Conservation (phyloP, 2,113 vertebrate genomes). For the Misgurnus mizolepis region DNA sequence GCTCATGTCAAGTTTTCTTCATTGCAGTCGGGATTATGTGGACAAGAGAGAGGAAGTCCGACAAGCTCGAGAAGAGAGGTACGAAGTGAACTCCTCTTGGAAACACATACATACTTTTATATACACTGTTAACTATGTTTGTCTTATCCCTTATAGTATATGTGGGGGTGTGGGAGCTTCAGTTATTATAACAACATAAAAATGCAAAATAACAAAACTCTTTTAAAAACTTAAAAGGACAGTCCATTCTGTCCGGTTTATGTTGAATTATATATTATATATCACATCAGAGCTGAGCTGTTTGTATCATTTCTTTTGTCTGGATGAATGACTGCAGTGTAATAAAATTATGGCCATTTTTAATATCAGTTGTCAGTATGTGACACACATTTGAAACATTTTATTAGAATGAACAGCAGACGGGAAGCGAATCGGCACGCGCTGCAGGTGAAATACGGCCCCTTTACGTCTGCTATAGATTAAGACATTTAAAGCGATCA, state of each 20-base stretch:
- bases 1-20: constrained; percentile 46
- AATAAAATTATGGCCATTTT: constrained; percentile 1
- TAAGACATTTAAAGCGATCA: constrained; percentile 57
- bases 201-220: background rate
- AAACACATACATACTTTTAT: background rate
- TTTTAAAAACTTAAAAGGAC: background rate
- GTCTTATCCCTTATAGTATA: too few relatives aligned
- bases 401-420: constrained; percentile 58
- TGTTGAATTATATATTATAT: background rate
- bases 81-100: background rate
- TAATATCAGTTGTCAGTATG: constrained; percentile 24
- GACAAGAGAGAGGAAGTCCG: constrained; percentile 90
- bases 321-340: background rate
- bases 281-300: background rate
- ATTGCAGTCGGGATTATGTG: constrained; percentile 83
- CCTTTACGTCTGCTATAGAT: constrained; percentile 55
- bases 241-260: background rate
- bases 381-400: constrained; percentile 44
- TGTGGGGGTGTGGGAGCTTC: too few relatives aligned
- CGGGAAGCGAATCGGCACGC: constrained; percentile 50
- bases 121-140: too few relatives aligned
- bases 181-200: background rate
- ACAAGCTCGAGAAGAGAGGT: constrained; percentile 95
- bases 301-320: background rate
- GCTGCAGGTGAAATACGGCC: constrained; percentile 55